These are phyloP conservation scores for Pavo muticus DNA, from an alignment of 2,113 vertebrate species.

Conservation along the genomic window DNA sequence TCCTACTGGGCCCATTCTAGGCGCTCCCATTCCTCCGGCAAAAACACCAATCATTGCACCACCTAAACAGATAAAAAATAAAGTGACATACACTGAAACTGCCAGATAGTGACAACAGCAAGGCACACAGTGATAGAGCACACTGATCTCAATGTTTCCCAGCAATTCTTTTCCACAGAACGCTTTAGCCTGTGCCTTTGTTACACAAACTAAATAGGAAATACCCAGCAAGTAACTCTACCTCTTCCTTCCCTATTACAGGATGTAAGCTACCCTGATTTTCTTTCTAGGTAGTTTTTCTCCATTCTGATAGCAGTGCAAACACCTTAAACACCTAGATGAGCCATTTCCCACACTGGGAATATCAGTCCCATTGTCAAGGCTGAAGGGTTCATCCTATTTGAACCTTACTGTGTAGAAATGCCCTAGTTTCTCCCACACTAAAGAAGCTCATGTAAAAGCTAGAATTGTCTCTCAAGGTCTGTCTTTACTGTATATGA, in stretches of 20 bases:
- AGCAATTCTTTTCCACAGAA: neutral
- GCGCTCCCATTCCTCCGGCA: slow-evolving; percentile 92
- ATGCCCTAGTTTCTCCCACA: neutral
- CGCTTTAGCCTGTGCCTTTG: neutral
- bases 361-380: neutral
- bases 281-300: neutral
- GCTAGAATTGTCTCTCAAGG: neutral
- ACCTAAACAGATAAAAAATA: slow-evolving; percentile 77
- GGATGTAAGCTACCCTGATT: neutral
- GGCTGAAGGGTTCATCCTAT: neutral
- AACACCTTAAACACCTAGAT: neutral
- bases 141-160: neutral
- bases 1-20: slow-evolving; percentile 92
- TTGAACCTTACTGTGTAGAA: neutral
- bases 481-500: neutral
- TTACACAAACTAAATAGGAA: neutral
- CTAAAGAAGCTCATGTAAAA: neutral
- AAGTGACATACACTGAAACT: slow-evolving; percentile 70
- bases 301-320: neutral
- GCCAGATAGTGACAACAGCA: neutral
- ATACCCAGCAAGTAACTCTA: neutral
- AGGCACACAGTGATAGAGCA: neutral
- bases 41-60: slow-evolving; percentile 90
- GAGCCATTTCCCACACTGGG: neutral
- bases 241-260: neutral